Conservation (phyloP, 2,113 vertebrate genomes). For the Phalacrocorax aristotelis region DNA sequence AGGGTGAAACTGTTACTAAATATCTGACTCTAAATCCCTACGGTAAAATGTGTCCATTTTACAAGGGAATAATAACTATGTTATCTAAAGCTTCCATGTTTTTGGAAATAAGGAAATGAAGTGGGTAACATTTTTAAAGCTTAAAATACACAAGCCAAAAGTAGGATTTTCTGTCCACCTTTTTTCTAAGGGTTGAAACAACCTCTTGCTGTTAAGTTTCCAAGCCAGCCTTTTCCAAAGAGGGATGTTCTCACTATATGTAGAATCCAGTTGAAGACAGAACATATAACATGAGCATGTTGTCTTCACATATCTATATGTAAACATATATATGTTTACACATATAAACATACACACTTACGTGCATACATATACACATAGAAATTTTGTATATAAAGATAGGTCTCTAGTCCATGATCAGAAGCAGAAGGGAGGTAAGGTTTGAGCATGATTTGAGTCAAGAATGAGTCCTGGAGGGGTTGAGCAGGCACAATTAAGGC, state of each 20-base stretch:
- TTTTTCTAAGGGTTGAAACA: constrained; percentile 11
- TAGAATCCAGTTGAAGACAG: background rate
- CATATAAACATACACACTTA: background rate
- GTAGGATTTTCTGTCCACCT: background rate
- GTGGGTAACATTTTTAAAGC: background rate
- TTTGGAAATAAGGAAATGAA: background rate
- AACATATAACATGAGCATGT: background rate
- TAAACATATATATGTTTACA: background rate
- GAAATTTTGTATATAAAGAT: background rate
- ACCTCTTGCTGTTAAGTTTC: constrained; percentile 5
- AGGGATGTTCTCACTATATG: background rate
- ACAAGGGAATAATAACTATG: background rate
- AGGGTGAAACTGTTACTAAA: background rate
- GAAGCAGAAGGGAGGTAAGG: background rate
- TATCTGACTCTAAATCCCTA: background rate
- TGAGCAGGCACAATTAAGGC: background rate
- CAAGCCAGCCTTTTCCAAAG: constrained; percentile 44
- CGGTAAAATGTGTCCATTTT: background rate
- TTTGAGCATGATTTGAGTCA: background rate
- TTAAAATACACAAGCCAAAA: background rate
- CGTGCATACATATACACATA: background rate
- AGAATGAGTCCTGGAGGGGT: background rate
- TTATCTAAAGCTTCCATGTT: background rate
- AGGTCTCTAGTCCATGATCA: background rate
- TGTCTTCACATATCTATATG: background rate